Evolutionary conservation across 2,888 invertebrate species (phyloP).

Genomic region (Leptothorax acervorum): DNA sequence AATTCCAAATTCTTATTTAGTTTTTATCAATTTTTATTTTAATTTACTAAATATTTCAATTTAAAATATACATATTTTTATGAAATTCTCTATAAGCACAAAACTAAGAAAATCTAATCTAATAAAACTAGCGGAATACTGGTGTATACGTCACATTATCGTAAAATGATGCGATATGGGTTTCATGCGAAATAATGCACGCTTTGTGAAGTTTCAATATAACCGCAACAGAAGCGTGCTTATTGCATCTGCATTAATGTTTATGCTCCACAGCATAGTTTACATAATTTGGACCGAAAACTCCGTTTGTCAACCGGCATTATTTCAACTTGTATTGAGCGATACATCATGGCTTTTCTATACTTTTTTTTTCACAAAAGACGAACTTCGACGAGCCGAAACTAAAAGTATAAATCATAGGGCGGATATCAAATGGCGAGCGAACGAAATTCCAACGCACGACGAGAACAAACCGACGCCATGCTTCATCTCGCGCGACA

Average conservation of each 20-base stretch:
- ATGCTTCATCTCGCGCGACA: constrained; percentile 63
- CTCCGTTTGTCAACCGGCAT: constrained; percentile 38
- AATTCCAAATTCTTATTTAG: neutral
- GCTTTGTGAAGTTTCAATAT: constrained; percentile 16
- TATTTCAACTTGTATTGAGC: constrained; percentile 67
- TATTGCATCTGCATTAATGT: constrained; percentile 30
- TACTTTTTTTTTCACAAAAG: constrained; percentile 66
- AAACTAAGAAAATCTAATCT: neutral
- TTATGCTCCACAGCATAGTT: constrained; percentile 1
- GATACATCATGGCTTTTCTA: constrained; percentile 72
- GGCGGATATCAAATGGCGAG: constrained; percentile 72
- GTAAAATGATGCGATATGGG: neutral
- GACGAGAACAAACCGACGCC: constrained; percentile 57
- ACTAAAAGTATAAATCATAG: constrained; percentile 74
- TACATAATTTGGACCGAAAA: constrained; percentile 29
- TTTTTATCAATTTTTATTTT: neutral
- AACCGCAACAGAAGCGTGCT: neutral
- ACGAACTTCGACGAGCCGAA: constrained; percentile 74
- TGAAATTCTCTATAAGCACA: neutral
- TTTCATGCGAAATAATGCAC: constrained; percentile 7
- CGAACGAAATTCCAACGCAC: constrained; percentile 66
- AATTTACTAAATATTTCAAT: neutral
- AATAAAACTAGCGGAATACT: neutral
- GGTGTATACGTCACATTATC: neutral
- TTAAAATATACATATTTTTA: neutral